These are phyloP conservation scores for Apodemia zela DNA, from an alignment of 2,888 invertebrate genomes.

Conservation along the genomic window DNA sequence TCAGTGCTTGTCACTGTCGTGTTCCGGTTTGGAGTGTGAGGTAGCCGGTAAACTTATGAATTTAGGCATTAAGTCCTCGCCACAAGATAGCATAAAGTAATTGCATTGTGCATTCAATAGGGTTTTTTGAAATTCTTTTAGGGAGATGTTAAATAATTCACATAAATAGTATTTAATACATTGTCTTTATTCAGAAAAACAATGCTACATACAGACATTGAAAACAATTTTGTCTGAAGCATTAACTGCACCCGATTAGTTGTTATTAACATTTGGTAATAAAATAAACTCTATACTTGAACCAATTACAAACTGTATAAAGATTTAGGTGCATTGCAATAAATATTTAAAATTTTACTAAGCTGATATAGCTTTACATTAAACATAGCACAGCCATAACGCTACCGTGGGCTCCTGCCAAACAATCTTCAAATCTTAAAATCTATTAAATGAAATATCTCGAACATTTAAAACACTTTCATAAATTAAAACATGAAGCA, in stretches of 20 bases:
- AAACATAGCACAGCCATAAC: conserved; percentile 62
- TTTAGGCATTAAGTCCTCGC: too few species aligned
- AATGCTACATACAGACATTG: conserved; percentile 57
- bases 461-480: conserved; percentile 46
- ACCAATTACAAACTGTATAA: conserved; percentile 14
- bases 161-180: conserved; percentile 42
- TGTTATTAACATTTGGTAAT: conserved; percentile 12
- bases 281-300: conserved; percentile 18
- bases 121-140: too few species aligned
- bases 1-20: too few species aligned
- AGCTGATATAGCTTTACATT: conserved; percentile 31
- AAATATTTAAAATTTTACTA: conserved; percentile 26
- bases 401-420: conserved; percentile 48
- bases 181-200: conserved; percentile 62
- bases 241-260: conserved; percentile 41
- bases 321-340: conserved; percentile 19
- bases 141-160: conserved; percentile 31
- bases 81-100: too few species aligned
- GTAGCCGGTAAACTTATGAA: too few species aligned
- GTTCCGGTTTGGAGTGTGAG: too few species aligned
- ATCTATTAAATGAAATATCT: conserved; percentile 3
- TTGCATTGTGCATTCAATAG: too few species aligned
- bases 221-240: conserved; percentile 51
- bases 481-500: conserved; percentile 42
- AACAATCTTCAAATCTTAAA: conserved; percentile 32